Evolutionary conservation across 1,140 invertebrate species (phyloP).

Genomic region (Conus betulinus): DNA sequence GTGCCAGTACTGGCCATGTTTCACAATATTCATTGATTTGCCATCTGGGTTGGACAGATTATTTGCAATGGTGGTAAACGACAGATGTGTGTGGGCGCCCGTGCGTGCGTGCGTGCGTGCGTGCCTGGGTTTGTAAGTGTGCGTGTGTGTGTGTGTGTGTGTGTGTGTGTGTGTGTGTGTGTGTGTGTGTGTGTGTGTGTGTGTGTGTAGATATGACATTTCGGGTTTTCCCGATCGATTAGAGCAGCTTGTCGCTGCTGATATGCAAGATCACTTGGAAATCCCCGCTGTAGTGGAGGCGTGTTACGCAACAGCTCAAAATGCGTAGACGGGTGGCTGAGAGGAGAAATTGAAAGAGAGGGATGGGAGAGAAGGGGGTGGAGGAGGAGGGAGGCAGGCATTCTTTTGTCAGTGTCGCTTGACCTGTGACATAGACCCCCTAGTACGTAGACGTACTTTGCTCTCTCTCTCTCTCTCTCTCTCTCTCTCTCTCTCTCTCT

Average conservation of each 20-base stretch:
- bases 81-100: not conserved
- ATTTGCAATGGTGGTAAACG: no score
- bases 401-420: not conserved
- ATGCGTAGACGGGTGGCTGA: no score
- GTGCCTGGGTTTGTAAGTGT: not conserved
- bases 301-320: no score
- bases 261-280: no score
- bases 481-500: no score
- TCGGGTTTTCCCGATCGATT: no score
- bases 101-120: not conserved
- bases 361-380: not conserved
- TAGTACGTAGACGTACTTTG: no score
- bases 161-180: not conserved
- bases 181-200: not conserved
- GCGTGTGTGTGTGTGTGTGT: slow-evolving; percentile 4
- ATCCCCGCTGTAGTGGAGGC: no score
- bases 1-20: not conserved
- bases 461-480: not conserved
- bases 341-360: no score
- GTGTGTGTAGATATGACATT: not conserved
- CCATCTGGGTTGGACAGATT: no score
- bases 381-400: not conserved
- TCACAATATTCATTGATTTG: no score
- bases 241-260: no score
- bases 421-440: not conserved